phyloP scores from a whole-genome alignment of 2,113 vertebrate genomes.

The Eidolon helvum region DNA sequence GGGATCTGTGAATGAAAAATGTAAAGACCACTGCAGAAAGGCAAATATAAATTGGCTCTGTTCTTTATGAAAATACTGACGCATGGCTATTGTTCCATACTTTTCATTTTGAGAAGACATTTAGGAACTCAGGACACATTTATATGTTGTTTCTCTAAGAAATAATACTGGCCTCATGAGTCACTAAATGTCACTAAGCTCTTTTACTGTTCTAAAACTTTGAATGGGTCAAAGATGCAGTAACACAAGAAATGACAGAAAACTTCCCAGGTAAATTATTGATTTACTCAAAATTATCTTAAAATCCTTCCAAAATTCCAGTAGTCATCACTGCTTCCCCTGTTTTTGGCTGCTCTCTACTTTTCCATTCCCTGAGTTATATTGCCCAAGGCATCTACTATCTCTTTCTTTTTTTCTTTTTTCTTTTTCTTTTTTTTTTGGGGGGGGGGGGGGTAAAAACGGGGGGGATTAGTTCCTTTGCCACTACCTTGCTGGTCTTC shows the following conservation, averaged over 20 bases:
- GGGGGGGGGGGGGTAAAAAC: too few species aligned
- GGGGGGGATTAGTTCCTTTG: too few species aligned
- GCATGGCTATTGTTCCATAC: background rate
- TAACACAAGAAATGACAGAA: slow-evolving; percentile 1
- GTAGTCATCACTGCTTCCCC: background rate
- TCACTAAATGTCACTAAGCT: background rate
- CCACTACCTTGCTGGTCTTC: too few species aligned
- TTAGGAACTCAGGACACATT: background rate
- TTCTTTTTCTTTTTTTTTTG: background rate
- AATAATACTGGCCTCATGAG: background rate
- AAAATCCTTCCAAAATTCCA: background rate
- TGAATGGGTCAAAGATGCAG: background rate
- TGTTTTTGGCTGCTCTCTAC: background rate
- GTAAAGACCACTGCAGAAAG: background rate
- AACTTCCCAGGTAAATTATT: background rate
- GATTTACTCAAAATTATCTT: background rate
- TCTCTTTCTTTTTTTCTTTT: background rate
- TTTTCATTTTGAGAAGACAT: background rate
- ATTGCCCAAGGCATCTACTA: background rate
- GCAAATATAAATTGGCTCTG: background rate
- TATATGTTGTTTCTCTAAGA: background rate
- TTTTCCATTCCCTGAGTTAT: background rate
- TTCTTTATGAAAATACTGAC: background rate
- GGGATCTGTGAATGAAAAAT: background rate
- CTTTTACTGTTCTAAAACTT: slow-evolving; percentile 13